Evolutionary conservation across 2,113 vertebrate genomes (phyloP).

Genomic region (Lepisosteus osseus): DNA sequence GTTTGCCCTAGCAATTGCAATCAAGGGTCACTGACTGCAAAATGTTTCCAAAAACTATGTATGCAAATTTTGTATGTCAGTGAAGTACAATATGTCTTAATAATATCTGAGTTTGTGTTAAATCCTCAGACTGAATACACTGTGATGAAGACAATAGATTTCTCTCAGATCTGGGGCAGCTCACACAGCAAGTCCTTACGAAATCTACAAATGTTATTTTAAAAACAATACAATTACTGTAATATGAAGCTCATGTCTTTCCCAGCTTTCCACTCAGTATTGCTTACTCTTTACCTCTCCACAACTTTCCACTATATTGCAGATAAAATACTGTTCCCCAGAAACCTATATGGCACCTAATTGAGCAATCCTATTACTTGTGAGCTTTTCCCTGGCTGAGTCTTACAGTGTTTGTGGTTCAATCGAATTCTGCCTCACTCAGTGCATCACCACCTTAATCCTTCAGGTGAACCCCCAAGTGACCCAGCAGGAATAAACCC

Average conservation of each 20-base stretch:
- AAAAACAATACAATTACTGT: constrained; percentile 59
- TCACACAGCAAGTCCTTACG: constrained; percentile 33
- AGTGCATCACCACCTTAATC: neutral
- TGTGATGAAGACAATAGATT: constrained; percentile 5
- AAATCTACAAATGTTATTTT: constrained; percentile 43
- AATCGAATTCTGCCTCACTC: neutral
- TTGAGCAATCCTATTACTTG: constrained; percentile 73
- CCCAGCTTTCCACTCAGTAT: constrained; percentile 49
- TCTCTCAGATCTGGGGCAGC: neutral
- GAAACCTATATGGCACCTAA: constrained; percentile 75
- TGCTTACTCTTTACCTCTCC: constrained; percentile 53
- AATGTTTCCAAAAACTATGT: constrained; percentile 3
- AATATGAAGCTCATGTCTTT: constrained; percentile 60
- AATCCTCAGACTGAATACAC: constrained; percentile 25
- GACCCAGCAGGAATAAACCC: neutral
- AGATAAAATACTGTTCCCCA: constrained; percentile 69
- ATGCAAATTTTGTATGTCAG: constrained; percentile 25
- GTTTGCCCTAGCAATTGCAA: constrained; percentile 24
- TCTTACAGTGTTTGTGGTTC: constrained; percentile 30
- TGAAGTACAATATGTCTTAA: constrained; percentile 6
- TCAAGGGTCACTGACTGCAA: neutral
- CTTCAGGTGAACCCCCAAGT: neutral
- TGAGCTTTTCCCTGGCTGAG: constrained; percentile 49
- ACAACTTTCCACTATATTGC: constrained; percentile 60
- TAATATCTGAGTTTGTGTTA: constrained; percentile 22